Evolutionary conservation across 2,113 vertebrate species (phyloP).

Genomic region (Tyrannus savana): DNA sequence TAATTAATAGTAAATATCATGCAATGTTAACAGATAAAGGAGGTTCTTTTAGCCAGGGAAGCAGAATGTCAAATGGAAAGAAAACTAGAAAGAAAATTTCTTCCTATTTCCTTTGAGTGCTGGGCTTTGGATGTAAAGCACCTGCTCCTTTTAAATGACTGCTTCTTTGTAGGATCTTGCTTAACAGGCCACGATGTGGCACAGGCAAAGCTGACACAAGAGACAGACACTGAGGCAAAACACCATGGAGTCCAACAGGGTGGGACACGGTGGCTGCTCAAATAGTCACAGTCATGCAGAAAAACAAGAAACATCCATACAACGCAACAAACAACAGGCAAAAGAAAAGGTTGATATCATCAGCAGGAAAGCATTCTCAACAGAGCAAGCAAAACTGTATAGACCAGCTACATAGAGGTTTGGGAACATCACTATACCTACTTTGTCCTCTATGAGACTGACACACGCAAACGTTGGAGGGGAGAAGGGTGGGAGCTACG

Average conservation of each 20-base stretch:
- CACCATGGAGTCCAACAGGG: constrained; percentile 71
- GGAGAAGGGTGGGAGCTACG: constrained; percentile 46
- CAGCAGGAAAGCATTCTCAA: constrained; percentile 76
- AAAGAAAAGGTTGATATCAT: constrained; percentile 78
- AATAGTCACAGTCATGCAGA: constrained; percentile 74
- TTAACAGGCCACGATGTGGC: constrained; percentile 70
- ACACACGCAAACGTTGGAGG: constrained; percentile 53
- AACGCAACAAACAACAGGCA: constrained; percentile 75
- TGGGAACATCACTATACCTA: constrained; percentile 44
- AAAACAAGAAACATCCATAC: constrained; percentile 75
- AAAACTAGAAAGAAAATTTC: constrained; percentile 36
- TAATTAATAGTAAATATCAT: constrained; percentile 17
- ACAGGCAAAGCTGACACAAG: constrained; percentile 74
- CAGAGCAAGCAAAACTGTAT: constrained; percentile 73
- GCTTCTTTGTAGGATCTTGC: constrained; percentile 72
- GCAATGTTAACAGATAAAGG: constrained; percentile 27
- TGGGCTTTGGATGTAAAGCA: constrained; percentile 70
- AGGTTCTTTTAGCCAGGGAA: constrained; percentile 31
- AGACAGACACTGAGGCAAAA: constrained; percentile 77
- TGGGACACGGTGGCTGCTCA: constrained; percentile 68
- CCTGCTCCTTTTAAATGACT: constrained; percentile 70
- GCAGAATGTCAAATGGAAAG: constrained; percentile 44
- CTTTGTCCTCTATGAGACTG: constrained; percentile 59
- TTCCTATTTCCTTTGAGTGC: constrained; percentile 68
- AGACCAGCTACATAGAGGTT: constrained; percentile 72